These are phyloP conservation scores for Habroteleia sp. DNA, from an alignment of 2,888 invertebrate species.

Conservation along the genomic window DNA sequence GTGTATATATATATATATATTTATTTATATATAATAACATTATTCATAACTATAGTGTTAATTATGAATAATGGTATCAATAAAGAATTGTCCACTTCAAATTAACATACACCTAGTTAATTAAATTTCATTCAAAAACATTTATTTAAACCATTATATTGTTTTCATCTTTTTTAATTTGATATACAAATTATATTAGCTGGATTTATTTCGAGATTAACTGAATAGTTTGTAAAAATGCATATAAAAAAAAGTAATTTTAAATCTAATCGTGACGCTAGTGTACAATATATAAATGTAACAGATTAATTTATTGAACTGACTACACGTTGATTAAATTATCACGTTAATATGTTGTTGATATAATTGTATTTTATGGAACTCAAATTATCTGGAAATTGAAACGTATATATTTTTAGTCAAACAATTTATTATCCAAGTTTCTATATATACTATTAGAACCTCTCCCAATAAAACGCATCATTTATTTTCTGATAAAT, in stretches of 20 bases:
- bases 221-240: too few species aligned
- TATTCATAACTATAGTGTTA: too few species aligned
- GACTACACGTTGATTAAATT: constrained; percentile 4
- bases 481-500: not conserved
- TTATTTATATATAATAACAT: too few species aligned
- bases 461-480: constrained; percentile 30
- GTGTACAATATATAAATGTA: constrained; percentile 12
- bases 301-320: constrained; percentile 13
- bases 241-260: constrained; percentile 1
- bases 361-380: not conserved
- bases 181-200: too few species aligned
- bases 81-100: too few species aligned
- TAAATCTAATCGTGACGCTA: constrained; percentile 8
- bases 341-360: constrained; percentile 16
- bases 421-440: not conserved
- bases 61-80: too few species aligned
- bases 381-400: constrained; percentile 12
- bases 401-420: constrained; percentile 1
- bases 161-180: too few species aligned
- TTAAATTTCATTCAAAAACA: not conserved
- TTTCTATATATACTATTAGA: too few species aligned
- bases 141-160: too few species aligned
- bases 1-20: too few species aligned
- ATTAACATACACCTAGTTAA: constrained; percentile 5
- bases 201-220: not conserved